Percentiles rank a stretch among this genome's conserved stretches.
These are phyloP conservation scores for Tapirus indicus DNA, from an alignment of 2,797 vertebrate genomes.

Conservation along the genomic window DNA sequence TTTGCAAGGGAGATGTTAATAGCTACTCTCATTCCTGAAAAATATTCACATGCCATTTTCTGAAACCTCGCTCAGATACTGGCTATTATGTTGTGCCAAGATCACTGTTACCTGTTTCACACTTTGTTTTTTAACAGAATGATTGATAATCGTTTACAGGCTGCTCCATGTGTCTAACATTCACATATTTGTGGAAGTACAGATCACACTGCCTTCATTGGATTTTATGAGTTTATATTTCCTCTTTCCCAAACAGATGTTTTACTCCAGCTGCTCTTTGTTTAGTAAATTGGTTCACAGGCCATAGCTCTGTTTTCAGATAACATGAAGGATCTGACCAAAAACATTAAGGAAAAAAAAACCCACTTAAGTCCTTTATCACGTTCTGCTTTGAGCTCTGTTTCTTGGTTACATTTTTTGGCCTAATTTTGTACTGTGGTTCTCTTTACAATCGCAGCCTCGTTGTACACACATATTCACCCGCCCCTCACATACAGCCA, in stretches of 20 bases:
- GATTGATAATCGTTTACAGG: slow-evolving; percentile 51
- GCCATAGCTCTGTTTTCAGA: slow-evolving; percentile 63
- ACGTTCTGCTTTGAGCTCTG: neutral
- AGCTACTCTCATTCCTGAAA: neutral
- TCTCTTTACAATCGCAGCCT: neutral
- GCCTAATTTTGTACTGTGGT: neutral
- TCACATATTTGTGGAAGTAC: neutral
- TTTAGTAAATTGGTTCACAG: slow-evolving; percentile 70
- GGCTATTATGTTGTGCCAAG: neutral
- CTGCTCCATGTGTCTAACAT: slow-evolving; percentile 61
- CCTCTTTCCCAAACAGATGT: slow-evolving; percentile 74
- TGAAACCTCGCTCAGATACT: neutral
- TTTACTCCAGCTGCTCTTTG: slow-evolving; percentile 79
- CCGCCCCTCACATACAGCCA: neutral
- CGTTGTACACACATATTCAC: neutral
- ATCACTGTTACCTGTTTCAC: neutral
- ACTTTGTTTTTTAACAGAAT: slow-evolving; percentile 67
- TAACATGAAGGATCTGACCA: slow-evolving; percentile 54
- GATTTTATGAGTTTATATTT: slow-evolving; percentile 80
- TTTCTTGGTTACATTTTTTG: neutral
- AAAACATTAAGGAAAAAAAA: neutral
- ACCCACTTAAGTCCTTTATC: neutral
- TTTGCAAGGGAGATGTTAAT: neutral
- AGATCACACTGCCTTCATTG: slow-evolving; percentile 58
- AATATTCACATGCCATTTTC: neutral